These are phyloP conservation scores for Trichechus manatus DNA, from an alignment of 2,113 vertebrate species.

Conservation along the genomic window DNA sequence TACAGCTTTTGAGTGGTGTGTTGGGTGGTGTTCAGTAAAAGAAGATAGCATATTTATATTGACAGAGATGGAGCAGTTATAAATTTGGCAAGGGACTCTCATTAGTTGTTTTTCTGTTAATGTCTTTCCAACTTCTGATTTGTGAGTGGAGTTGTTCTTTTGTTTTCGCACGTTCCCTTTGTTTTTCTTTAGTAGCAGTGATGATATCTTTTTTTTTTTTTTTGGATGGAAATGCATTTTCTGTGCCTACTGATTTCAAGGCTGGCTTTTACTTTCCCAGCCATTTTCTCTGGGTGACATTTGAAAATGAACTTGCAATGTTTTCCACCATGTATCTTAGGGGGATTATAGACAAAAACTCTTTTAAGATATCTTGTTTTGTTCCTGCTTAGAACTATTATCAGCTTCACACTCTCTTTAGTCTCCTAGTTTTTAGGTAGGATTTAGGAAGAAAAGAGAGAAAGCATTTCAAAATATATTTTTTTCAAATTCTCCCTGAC, in stretches of 20 bases:
- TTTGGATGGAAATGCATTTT: constrained; percentile 51
- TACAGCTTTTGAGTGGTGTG: not conserved
- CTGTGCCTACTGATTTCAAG: constrained; percentile 42
- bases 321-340: constrained; percentile 36
- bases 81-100: constrained; percentile 44
- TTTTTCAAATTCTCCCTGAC: constrained; percentile 3
- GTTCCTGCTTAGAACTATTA: constrained; percentile 41
- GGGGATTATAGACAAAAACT: constrained; percentile 50
- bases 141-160: constrained; percentile 19
- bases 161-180: constrained; percentile 61
- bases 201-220: not conserved
- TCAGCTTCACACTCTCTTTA: constrained; percentile 59
- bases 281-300: constrained; percentile 53
- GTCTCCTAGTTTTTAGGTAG: constrained; percentile 58
- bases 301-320: constrained; percentile 63
- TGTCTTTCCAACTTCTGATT: constrained; percentile 49
- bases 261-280: constrained; percentile 37
- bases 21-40: not conserved
- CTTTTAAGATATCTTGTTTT: constrained; percentile 55
- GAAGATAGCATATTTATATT: constrained; percentile 12
- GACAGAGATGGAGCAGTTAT: constrained; percentile 8
- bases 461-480: constrained; percentile 23
- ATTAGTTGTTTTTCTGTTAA: constrained; percentile 51
- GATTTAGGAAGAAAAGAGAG: constrained; percentile 54
- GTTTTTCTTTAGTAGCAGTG: constrained; percentile 39